Percentiles rank a stretch among this genome's conserved stretches.
These are phyloP conservation scores for Panthera leo DNA, from an alignment of 2,113 vertebrate species.

Conservation along the genomic window DNA sequence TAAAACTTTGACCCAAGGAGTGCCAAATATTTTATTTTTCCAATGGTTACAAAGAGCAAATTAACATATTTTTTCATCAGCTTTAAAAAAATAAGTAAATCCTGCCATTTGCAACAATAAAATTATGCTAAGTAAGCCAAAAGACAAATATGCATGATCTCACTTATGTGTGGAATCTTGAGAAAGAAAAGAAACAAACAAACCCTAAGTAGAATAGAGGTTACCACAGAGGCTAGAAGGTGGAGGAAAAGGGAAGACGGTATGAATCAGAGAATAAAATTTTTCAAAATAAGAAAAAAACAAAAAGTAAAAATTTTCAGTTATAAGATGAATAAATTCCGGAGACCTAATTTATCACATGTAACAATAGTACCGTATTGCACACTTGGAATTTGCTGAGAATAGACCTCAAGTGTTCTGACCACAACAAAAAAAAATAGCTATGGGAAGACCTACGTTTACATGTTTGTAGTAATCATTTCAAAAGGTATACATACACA, in stretches of 20 bases:
- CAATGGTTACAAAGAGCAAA: not conserved
- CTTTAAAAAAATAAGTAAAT: not conserved
- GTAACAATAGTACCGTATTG: not conserved
- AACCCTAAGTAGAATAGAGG: not conserved
- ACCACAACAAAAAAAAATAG: not conserved
- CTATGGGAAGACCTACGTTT: not conserved
- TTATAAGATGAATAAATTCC: not conserved
- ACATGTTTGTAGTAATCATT: not conserved
- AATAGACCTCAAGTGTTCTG: not conserved
- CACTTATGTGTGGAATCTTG: not conserved
- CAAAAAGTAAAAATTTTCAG: not conserved
- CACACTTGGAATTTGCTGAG: not conserved
- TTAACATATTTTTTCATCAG: not conserved
- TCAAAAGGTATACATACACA: not conserved
- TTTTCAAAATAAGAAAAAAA: not conserved
- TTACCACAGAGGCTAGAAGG: not conserved
- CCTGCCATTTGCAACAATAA: not conserved
- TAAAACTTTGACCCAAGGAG: not conserved
- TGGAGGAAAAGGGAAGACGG: not conserved
- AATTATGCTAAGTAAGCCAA: not conserved
- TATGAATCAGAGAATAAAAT: not conserved
- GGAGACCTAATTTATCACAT: not conserved
- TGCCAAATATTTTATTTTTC: not conserved
- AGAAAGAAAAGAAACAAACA: not conserved
- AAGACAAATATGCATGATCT: not conserved